Evolutionary conservation across 2,888 invertebrate species (phyloP).

Genomic region (Clivina fossor): DNA sequence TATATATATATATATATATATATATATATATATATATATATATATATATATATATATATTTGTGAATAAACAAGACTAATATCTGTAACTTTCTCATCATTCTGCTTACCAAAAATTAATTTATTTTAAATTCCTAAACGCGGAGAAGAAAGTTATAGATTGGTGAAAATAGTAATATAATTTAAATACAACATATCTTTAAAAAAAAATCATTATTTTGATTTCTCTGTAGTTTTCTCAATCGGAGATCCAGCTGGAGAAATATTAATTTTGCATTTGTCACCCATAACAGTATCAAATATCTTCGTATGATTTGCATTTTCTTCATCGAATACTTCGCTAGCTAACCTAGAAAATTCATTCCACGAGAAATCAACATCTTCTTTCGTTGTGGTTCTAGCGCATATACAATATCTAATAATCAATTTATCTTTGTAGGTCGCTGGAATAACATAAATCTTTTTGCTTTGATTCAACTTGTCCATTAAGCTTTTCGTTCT

Average conservation of each 20-base stretch:
- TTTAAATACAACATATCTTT: too few species aligned
- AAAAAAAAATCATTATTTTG: too few species aligned
- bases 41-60: too few species aligned
- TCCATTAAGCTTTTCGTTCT: constrained; percentile 72
- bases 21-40: too few species aligned
- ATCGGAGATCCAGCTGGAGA: constrained; percentile 8
- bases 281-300: constrained; percentile 12
- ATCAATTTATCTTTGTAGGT: constrained; percentile 68
- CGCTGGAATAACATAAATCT: constrained; percentile 81
- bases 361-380: constrained; percentile 76
- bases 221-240: constrained; percentile 17
- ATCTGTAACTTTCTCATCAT: too few species aligned
- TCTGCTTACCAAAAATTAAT: too few species aligned
- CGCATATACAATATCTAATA: constrained; percentile 81
- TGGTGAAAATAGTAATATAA: too few species aligned
- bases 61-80: too few species aligned
- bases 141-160: too few species aligned
- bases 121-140: too few species aligned
- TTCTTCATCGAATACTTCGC: constrained; percentile 18
- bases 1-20: too few species aligned
- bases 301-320: constrained; percentile 19
- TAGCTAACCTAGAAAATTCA: constrained; percentile 11
- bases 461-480: constrained; percentile 71
- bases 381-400: constrained; percentile 65
- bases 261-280: constrained; percentile 31